Conservation (phyloP, 1,140 invertebrate genomes). For the Scaptomyza graminum region DNA sequence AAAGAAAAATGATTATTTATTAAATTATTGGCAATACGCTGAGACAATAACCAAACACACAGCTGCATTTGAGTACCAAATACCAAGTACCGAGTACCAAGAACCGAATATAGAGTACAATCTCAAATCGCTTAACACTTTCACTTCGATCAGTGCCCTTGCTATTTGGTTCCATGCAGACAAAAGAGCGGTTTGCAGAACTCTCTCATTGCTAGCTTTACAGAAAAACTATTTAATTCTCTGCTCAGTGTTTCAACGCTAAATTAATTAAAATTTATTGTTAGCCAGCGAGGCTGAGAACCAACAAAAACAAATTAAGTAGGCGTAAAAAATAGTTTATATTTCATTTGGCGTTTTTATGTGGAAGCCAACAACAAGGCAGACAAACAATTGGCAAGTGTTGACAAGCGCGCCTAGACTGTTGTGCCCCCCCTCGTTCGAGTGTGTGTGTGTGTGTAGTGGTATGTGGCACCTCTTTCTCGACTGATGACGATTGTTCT, state of each 20-base stretch:
- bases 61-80: conserved; percentile 46
- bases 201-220: no score
- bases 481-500: conserved; percentile 12
- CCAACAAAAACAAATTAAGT: conserved; percentile 81
- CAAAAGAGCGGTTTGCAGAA: no score
- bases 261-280: conserved; percentile 81
- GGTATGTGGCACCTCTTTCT: conserved; percentile 38
- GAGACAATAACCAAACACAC: conserved; percentile 15
- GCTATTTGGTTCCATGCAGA: no score
- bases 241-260: no score
- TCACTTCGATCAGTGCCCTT: no score
- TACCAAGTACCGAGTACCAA: no score
- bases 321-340: conserved; percentile 83
- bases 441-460: not conserved
- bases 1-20: conserved; percentile 61
- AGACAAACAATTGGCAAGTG: conserved; percentile 80
- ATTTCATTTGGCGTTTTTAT: conserved; percentile 72
- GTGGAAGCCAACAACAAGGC: conserved; percentile 59
- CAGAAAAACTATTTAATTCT: no score
- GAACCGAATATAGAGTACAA: no score
- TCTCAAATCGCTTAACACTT: no score
- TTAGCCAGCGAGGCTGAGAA: conserved; percentile 13
- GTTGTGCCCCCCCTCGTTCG: no score
- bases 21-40: conserved; percentile 56
- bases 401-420: conserved; percentile 52